Conservation (phyloP, 2,797 vertebrate genomes). For the Aselliscus stoliczkanus region DNA sequence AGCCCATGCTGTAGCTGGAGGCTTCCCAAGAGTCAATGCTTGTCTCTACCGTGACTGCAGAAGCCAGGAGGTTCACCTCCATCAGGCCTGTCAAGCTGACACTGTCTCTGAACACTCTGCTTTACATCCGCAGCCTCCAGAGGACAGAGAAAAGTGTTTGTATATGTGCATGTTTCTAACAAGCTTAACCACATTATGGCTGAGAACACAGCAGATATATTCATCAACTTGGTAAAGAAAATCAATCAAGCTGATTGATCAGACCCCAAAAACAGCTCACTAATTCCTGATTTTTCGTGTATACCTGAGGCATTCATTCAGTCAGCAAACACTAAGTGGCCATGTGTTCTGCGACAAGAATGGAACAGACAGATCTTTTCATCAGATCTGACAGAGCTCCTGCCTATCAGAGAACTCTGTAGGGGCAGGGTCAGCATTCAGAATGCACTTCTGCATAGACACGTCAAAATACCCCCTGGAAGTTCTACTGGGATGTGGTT, state of each 20-base stretch:
- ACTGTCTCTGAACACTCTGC: constrained; percentile 9
- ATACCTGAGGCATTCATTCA: neutral
- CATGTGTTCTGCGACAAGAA: neutral
- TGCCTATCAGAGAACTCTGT: neutral
- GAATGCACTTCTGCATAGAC: neutral
- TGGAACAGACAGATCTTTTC: neutral
- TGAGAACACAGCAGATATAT: neutral
- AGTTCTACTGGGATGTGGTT: neutral
- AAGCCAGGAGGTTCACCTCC: constrained; percentile 60
- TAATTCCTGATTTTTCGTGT: neutral
- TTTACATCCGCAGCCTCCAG: neutral
- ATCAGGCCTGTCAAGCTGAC: constrained; percentile 34
- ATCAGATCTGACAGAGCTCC: neutral
- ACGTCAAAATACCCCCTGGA: neutral
- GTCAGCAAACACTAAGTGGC: neutral
- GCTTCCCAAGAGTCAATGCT: constrained; percentile 73
- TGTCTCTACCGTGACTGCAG: constrained; percentile 69
- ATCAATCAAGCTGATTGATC: neutral
- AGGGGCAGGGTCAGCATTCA: neutral
- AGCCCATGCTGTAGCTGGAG: constrained; percentile 68
- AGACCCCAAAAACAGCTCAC: neutral
- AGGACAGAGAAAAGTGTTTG: neutral
- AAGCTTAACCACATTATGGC: neutral
- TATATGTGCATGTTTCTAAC: neutral
- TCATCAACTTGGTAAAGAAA: neutral